These are phyloP conservation scores for Cecidostiba fungosa DNA, from an alignment of 2,888 invertebrate genomes.

Conservation along the genomic window DNA sequence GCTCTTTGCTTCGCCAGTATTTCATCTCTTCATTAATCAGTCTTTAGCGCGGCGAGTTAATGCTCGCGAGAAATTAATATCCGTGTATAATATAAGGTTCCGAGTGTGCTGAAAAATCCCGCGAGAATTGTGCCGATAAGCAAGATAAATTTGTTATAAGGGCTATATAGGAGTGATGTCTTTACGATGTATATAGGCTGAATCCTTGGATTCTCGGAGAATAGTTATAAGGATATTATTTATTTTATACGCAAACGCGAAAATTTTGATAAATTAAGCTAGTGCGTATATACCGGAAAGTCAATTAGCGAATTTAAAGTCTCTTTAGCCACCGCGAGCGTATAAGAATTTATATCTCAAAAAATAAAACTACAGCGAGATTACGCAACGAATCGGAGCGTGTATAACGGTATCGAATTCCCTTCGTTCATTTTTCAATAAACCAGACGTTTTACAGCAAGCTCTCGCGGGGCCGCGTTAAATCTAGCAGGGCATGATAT, in stretches of 20 bases:
- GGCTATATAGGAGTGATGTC: too few relatives aligned
- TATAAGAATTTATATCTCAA: too few relatives aligned
- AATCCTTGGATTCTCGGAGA: too few relatives aligned
- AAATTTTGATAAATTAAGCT: too few relatives aligned
- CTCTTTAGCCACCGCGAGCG: too few relatives aligned
- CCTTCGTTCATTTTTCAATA: constrained; percentile 9
- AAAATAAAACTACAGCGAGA: neutral
- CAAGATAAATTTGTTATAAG: neutral
- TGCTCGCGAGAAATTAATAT: constrained; percentile 12
- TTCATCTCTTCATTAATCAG: constrained; percentile 41
- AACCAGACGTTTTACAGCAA: neutral
- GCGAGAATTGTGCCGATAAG: neutral
- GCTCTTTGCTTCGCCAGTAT: neutral
- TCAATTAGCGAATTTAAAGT: too few relatives aligned
- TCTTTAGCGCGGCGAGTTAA: constrained; percentile 2
- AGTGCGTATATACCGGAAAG: too few relatives aligned
- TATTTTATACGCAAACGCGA: too few relatives aligned
- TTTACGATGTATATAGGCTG: too few relatives aligned
- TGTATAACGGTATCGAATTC: neutral
- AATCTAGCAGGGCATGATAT: neutral
- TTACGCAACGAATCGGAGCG: neutral
- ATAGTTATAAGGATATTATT: too few relatives aligned
- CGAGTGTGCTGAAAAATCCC: neutral
- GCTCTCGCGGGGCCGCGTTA: neutral
- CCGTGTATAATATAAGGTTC: neutral